Percentiles rank a stretch among this genome's conserved stretches.
Evolutionary conservation across 2,797 vertebrate genomes (phyloP).

Genomic region (Syncerus caffer): DNA sequence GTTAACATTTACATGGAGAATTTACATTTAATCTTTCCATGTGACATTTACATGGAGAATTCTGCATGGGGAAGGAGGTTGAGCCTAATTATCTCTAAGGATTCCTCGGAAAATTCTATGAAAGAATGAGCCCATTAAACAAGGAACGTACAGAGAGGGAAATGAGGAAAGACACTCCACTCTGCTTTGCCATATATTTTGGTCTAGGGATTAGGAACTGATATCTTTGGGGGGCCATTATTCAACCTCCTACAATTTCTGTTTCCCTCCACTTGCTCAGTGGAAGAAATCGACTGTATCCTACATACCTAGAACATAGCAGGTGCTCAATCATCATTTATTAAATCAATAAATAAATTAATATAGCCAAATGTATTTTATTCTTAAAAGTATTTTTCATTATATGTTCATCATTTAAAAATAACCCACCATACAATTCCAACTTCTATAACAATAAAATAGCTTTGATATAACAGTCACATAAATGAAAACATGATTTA

Average conservation of each 20-base stretch:
- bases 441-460: conserved; percentile 50
- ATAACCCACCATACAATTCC: neutral
- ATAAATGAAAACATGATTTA: conserved; percentile 68
- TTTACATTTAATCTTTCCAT: neutral
- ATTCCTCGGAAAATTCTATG: neutral
- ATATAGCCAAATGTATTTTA: neutral
- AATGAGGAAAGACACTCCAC: neutral
- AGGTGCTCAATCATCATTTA: neutral
- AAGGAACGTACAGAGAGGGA: neutral
- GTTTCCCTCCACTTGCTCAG: neutral
- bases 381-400: conserved; percentile 29
- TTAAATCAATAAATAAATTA: conserved; percentile 16
- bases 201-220: neutral
- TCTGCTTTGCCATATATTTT: neutral
- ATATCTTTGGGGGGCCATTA: neutral
- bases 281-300: neutral
- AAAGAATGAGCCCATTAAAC: neutral
- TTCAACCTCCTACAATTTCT: neutral
- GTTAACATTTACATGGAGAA: neutral
- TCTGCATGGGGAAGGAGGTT: neutral
- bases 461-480: conserved; percentile 41
- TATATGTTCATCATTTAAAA: conserved; percentile 47
- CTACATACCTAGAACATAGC: neutral
- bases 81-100: neutral
- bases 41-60: neutral